phyloP scores from a whole-genome alignment of 2,797 vertebrate genomes.

The Gallinago nigripennis region DNA sequence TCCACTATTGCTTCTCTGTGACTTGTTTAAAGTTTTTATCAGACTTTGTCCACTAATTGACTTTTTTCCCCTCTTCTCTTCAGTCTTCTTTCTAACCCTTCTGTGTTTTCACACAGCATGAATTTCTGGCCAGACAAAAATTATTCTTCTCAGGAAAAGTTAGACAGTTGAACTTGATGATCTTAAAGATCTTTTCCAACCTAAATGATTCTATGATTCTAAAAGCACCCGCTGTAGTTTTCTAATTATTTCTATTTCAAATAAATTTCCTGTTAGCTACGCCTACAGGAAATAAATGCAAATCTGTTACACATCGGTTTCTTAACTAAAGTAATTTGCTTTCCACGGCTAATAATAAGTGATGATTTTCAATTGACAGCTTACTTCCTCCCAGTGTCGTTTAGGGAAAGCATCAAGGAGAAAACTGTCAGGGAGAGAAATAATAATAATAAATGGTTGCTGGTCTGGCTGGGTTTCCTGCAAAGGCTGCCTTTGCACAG shows the following conservation, averaged over 20 bases:
- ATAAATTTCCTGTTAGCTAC: neutral
- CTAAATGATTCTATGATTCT: neutral
- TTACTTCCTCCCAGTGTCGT: slow-evolving; percentile 3
- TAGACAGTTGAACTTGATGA: neutral
- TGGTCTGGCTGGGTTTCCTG: slow-evolving; percentile 72
- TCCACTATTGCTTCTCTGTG: neutral
- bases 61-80: neutral
- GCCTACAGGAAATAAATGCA: slow-evolving; percentile 35
- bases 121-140: neutral
- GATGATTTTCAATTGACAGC: slow-evolving; percentile 14
- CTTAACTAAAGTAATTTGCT: neutral
- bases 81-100: neutral
- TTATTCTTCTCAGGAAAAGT: neutral
- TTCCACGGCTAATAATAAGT: neutral
- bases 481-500: slow-evolving; percentile 77
- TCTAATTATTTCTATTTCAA: neutral
- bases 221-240: neutral
- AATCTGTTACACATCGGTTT: neutral
- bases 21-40: neutral
- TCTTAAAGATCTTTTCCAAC: neutral
- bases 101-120: neutral
- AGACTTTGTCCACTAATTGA: neutral
- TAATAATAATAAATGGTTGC: slow-evolving; percentile 6
- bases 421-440: slow-evolving; percentile 44
- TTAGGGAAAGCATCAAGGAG: slow-evolving; percentile 52